Evolutionary conservation across 2,113 vertebrate genomes (phyloP), one percentile per base, ranked within the genome.

Genomic region (Cebus imitator): DNA sequence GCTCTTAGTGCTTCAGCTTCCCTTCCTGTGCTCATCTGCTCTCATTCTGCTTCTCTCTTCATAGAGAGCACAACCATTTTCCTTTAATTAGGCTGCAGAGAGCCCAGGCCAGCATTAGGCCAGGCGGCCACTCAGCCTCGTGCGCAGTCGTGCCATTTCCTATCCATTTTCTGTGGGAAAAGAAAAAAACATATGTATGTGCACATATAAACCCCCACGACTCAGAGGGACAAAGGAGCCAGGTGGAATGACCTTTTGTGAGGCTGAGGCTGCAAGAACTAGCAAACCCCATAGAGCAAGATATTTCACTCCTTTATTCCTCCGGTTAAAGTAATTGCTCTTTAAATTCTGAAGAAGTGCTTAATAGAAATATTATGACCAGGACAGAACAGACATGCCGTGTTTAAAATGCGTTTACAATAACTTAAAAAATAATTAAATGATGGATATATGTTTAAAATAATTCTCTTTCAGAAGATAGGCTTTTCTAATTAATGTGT

Each of bases 51-150:
- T 83, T 91, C 95, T 97, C 87, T 98, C 95, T 93, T 96, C 94
- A 97, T 96, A 97, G 98, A 98, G 97, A 98, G 97, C 98, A 98
- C 95, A 97, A 86, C 92, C 92, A 93, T 98, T 99, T 98, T 83
- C 96, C 98, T 97, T 98, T 99, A 98, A 99, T 98, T 98, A 98
- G 98, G 96, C 98, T 97, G 95, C 89, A 84, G 97, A 98, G 95
- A 2, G 89, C 97, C 96, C 92, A 76, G 97, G 98, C 98, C 95
- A 93, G 98, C 98, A 97, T 98, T 96, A 98, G 98, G 84, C 91
- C 98, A 96, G 95, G 98, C 96, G 98, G 79, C 95, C 97, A 93
- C 96, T 95, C 97, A 97, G 98, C 96, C 97, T 66, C 2, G 78
- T 93, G 98, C 97, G 40, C 90, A 95, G 95, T 95, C 97, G 95